Evolutionary conservation across 2,888 invertebrate genomes (phyloP), one percentile per base, ranked within the genome.

Genomic region (Muschampia plurimacula): DNA sequence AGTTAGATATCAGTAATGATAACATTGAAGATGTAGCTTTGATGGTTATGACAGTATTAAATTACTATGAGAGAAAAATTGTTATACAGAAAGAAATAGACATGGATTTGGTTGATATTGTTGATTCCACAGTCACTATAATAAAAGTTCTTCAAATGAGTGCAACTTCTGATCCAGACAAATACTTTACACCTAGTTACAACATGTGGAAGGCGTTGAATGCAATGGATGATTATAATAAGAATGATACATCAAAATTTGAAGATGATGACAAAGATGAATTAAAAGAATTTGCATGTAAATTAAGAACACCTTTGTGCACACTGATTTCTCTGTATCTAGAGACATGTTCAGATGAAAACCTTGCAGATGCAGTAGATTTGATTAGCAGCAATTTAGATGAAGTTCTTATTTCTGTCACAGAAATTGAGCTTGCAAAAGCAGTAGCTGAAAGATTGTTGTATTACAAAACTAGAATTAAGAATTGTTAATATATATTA

Each of bases 51-150:
- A 79, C 84, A 64, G 85, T 91, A 63, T 75, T 94, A 8, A 79
- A 80, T 62, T 90, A 91, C 78, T 92, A 91, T 79, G 88, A 91
- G 77, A 84, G 84, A 15, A 92, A 91, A 78, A 84, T 92, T 73
- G 83, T 87, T 8, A 75, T 79, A 63, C 83, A 86, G 44, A 89
- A 91, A 73, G 89, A 90, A 75, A 87, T 92, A 69, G 93, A 93
- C 74, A 79, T 84, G 1, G 92, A 92, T 77, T 81, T 93, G 39
- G 81, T 89, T 2, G 90, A 92, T 73, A 84, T 93, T 59, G 79
- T 93, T 13, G 91, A 92, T 44, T 89, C 90, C 5, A 84, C 85
- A 28, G 87, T 82, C 22, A 86, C 89, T 12, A 87, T 93, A 69
- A 78, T 89, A 0, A 84, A 79, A 59, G 82, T 81, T 7, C 75